These are phyloP conservation scores for Elachura formosa DNA, from an alignment of 2,113 vertebrate genomes.

Conservation along the genomic window DNA sequence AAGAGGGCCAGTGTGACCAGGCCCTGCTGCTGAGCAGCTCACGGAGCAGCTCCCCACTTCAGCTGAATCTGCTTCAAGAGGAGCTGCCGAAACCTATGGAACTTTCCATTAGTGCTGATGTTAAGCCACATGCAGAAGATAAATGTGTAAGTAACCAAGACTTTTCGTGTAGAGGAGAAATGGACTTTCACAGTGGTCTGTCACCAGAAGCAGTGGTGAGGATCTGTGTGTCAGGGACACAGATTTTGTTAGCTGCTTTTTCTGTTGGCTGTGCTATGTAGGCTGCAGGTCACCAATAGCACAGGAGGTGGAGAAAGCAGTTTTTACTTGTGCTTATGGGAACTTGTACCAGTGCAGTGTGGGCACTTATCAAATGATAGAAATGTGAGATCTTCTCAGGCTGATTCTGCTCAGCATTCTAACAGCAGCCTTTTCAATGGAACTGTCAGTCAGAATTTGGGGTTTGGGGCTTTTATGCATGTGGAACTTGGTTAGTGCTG, in stretches of 20 bases:
- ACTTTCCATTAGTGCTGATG: slow-evolving; percentile 14
- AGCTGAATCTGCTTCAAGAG: slow-evolving; percentile 84
- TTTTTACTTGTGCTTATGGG: not conserved
- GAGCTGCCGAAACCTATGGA: slow-evolving; percentile 73
- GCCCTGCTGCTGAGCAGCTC: slow-evolving; percentile 71
- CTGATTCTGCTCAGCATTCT: not conserved
- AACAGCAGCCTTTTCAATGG: not conserved
- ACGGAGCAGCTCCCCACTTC: slow-evolving; percentile 82
- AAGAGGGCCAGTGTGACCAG: not conserved
- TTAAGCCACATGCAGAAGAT: not conserved
- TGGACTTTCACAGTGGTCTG: not conserved
- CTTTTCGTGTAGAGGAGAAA: not conserved
- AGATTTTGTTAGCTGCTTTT: not conserved
- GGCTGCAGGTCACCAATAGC: not conserved
- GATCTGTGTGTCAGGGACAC: not conserved
- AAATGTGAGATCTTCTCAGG: not conserved
- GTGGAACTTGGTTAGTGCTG: not conserved
- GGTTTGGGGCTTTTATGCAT: slow-evolving; percentile 35
- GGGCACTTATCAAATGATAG: not conserved
- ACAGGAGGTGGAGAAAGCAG: not conserved
- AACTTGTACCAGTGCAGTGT: not conserved
- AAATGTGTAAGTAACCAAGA: slow-evolving; percentile 24
- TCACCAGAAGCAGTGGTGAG: not conserved
- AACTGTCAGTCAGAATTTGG: not conserved
- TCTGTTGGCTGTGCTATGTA: not conserved